Evolutionary conservation across 1,140 invertebrate species (phyloP).

Genomic region (Drosophila sturtevanti): DNA sequence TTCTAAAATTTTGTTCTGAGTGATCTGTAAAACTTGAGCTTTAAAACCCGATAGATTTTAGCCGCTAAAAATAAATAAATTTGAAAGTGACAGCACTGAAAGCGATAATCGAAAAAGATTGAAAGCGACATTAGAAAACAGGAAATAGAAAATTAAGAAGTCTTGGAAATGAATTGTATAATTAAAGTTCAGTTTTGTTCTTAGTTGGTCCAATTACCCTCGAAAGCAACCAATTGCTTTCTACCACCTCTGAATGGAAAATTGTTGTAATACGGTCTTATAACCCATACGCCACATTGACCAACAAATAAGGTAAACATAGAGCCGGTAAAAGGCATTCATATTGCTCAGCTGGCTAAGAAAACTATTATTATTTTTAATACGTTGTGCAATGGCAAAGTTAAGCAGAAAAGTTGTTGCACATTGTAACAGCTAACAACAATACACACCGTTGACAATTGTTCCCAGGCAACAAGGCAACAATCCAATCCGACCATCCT

Average conservation of each 20-base stretch:
- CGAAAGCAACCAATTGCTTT: neutral
- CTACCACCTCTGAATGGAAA: neutral
- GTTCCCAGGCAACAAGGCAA: slow-evolving; percentile 50
- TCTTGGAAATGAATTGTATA: no score
- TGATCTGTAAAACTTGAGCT: no score
- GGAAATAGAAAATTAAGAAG: no score
- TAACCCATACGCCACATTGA: slow-evolving; percentile 14
- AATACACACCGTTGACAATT: slow-evolving; percentile 73
- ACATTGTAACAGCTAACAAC: slow-evolving; percentile 59
- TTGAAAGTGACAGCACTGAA: no score
- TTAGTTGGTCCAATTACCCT: neutral
- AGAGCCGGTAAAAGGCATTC: slow-evolving; percentile 37
- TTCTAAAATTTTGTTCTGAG: no score
- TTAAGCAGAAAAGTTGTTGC: slow-evolving; percentile 64
- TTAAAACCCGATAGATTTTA: no score
- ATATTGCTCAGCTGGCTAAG: slow-evolving; percentile 46
- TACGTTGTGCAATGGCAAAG: slow-evolving; percentile 53
- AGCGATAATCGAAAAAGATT: no score
- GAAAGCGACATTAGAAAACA: no score
- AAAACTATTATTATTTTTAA: slow-evolving; percentile 56
- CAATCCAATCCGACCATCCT: slow-evolving; percentile 14
- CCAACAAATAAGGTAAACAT: slow-evolving; percentile 8
- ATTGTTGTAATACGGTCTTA: neutral
- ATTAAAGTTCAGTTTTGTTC: neutral
- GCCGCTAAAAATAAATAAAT: no score